Base-by-base conservation (phyloP, 2,113 vertebrate genomes). In the Aptenodytes patagonicus region DNA sequence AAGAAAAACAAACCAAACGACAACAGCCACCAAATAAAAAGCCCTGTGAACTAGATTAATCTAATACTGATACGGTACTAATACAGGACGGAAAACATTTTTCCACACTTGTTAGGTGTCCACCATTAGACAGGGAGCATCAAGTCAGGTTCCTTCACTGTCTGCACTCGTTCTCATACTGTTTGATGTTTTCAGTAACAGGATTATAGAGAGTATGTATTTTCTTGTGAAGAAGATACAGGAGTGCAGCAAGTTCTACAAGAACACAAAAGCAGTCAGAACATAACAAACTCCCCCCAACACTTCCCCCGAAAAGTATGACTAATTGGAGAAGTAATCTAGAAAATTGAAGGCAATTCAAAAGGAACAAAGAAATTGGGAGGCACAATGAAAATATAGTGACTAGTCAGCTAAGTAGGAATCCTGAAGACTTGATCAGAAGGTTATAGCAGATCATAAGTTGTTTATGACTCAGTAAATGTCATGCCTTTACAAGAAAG, bases 381-480 rank as follows among this genome's bases (percentile, higher is more conserved):
- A 92, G 28, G 19, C 16, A 73, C 5, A 21, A 77, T 61, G 40
- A 32, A 75, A 72, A 49, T 7, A 24, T 0, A 52, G 31, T 8
- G 40, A 92, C n/a, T 3, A 73, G 24, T 54, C 32, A 71, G 25
- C n/a, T 84, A 83, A 65, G 36, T 21, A 83, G 54, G 69, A 92
- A 9, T n/a, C 12, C 51, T 81, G 26, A 81, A 93, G 70, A 44
- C 32, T 29, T 69, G 61, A 84, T 89, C 61, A 87, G 57, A 87
- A 94, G 44, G 38, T 65, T 89, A n/a, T 3, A 79, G 34, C 64
- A 76, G 38, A 84, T 64, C 42, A 12, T 36, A 75, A 64, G 52
- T 71, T 96, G 60, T 87, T 96, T 84, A 66, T 81, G 60, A 89
- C 32, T 94, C 76, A 60, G 60, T 70, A 91, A 89, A 93, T 73